Conservation (phyloP, 2,797 vertebrate genomes). For the Phalloptychus januarius region DNA sequence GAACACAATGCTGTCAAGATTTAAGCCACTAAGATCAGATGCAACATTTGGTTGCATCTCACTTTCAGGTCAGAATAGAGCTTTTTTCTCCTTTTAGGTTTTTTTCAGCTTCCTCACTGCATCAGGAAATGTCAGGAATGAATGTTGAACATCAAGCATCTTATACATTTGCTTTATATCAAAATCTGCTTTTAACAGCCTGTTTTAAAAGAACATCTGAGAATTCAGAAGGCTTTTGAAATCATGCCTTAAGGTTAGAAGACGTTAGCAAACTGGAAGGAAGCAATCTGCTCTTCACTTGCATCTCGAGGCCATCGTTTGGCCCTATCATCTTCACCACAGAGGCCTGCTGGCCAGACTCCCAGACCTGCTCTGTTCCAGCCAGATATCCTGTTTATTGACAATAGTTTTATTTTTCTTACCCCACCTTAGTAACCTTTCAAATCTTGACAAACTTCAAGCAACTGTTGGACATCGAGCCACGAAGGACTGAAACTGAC, state of each 20-base stretch:
- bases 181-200: neutral
- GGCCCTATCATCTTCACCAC: conserved; percentile 8
- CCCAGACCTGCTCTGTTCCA: conserved; percentile 32
- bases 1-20: conserved; percentile 15
- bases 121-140: neutral
- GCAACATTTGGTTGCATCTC: neutral
- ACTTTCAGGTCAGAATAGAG: neutral
- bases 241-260: neutral
- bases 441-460: neutral
- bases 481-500: too few relatives aligned
- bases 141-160: neutral
- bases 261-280: conserved; percentile 24
- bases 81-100: neutral
- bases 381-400: conserved; percentile 47
- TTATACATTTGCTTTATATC: neutral
- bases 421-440: conserved; percentile 58
- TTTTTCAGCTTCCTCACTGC: neutral
- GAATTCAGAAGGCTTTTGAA: neutral
- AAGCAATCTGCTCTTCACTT: conserved; percentile 39
- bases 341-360: conserved; percentile 23
- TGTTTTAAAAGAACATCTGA: neutral
- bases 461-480: neutral
- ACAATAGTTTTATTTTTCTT: conserved; percentile 42
- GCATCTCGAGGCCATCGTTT: conserved; percentile 33
- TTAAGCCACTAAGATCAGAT: conserved; percentile 1